A percentile compares a stretch with the other conserved stretches of the same genome.
phyloP scores from a whole-genome alignment of 2,888 invertebrate species.

The Cataglyphis livida region DNA sequence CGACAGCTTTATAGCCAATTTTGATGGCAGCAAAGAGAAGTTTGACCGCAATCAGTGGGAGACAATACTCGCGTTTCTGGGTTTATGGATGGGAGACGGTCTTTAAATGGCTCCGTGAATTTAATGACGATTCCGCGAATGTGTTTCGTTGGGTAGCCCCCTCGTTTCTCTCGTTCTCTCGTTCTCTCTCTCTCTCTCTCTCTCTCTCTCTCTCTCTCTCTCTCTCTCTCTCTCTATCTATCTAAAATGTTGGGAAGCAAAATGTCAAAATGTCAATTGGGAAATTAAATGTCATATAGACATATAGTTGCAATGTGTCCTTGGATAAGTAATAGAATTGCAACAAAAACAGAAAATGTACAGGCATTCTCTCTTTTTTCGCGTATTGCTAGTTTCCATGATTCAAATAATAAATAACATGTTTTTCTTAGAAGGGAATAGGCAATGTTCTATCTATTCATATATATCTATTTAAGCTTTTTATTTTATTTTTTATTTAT shows the following conservation, averaged over 20 bases:
- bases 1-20: conserved; percentile 65
- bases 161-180: not conserved
- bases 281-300: too few relatives aligned
- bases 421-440: too few relatives aligned
- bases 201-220: not conserved
- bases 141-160: conserved; percentile 3
- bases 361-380: too few relatives aligned
- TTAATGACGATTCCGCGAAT: conserved; percentile 13
- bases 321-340: too few relatives aligned
- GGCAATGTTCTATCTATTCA: too few relatives aligned
- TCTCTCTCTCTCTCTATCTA: not conserved
- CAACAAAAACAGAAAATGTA: too few relatives aligned
- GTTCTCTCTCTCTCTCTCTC: not conserved
- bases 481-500: too few relatives aligned
- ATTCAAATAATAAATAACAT: too few relatives aligned
- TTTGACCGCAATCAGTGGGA: not conserved
- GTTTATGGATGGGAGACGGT: conserved; percentile 63
- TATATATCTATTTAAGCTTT: too few relatives aligned
- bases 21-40: conserved; percentile 15
- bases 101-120: conserved; percentile 58
- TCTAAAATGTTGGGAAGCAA: not conserved
- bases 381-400: too few relatives aligned
- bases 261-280: not conserved
- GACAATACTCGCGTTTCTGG: conserved; percentile 31
- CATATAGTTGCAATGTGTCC: too few relatives aligned